phyloP scores from a whole-genome alignment of 2,888 invertebrate genomes.

The Acronicta alni region DNA sequence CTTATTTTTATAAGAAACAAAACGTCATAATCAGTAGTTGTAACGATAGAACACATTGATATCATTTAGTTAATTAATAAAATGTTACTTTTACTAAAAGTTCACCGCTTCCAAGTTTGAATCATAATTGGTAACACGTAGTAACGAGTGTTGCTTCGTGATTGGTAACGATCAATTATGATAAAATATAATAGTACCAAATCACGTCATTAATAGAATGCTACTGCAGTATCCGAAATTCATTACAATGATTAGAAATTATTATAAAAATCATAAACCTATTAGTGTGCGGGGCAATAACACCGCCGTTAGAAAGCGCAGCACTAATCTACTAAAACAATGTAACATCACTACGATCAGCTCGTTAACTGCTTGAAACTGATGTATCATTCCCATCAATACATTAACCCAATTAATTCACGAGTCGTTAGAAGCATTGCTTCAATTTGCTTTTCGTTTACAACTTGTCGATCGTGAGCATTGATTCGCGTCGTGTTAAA shows the following conservation, averaged over 20 bases:
- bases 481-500: constrained; percentile 67
- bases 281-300: constrained; percentile 23
- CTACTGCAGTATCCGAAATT: constrained; percentile 9
- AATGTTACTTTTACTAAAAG: constrained; percentile 4
- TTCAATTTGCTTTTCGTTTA: constrained; percentile 45
- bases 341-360: constrained; percentile 34
- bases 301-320: constrained; percentile 22
- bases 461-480: constrained; percentile 69
- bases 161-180: constrained; percentile 27
- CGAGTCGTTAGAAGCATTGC: constrained; percentile 43
- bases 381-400: constrained; percentile 50
- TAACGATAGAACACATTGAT: too few relatives aligned
- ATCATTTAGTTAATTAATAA: too few relatives aligned
- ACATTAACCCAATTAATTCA: constrained; percentile 59
- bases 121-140: constrained; percentile 18
- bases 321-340: constrained; percentile 23
- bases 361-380: constrained; percentile 45
- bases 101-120: neutral
- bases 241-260: constrained; percentile 11
- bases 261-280: constrained; percentile 26
- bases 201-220: constrained; percentile 9
- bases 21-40: too few relatives aligned
- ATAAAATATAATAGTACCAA: constrained; percentile 14
- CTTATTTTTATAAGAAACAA: too few relatives aligned
- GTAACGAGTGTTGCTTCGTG: constrained; percentile 1